These are phyloP conservation scores for Pseudanteris insignis DNA, from an alignment of 2,888 invertebrate species.

Conservation along the genomic window DNA sequence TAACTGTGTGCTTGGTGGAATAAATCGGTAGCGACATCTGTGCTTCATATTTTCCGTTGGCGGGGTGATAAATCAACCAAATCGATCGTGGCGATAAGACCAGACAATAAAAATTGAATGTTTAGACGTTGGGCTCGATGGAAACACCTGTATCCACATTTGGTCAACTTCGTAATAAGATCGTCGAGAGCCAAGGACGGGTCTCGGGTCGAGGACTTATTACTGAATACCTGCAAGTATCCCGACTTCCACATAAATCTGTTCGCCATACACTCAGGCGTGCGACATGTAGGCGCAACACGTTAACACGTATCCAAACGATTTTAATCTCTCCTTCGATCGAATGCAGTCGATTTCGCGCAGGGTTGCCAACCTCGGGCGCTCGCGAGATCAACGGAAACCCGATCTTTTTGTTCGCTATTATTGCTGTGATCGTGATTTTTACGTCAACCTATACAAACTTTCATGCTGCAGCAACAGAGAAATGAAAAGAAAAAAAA, in stretches of 20 bases:
- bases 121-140: conserved; percentile 38
- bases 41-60: conserved; percentile 20
- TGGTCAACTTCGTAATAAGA: conserved; percentile 47
- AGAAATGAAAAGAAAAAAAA: too few relatives aligned
- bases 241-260: conserved; percentile 55
- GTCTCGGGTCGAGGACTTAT: conserved; percentile 47
- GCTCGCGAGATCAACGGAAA: conserved; percentile 19
- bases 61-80: conserved; percentile 16
- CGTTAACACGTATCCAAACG: conserved; percentile 57
- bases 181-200: conserved; percentile 47
- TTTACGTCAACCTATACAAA: conserved; percentile 28
- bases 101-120: conserved; percentile 28
- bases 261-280: conserved; percentile 50
- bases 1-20: neutral
- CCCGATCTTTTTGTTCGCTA: conserved; percentile 40
- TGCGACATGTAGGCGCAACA: conserved; percentile 51
- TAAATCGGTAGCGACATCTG: conserved; percentile 30
- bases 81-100: conserved; percentile 25
- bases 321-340: conserved; percentile 56
- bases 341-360: conserved; percentile 51
- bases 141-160: conserved; percentile 45
- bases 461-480: too few relatives aligned
- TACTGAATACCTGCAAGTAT: conserved; percentile 52
- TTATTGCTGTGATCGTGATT: conserved; percentile 39
- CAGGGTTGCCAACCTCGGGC: conserved; percentile 49